phyloP scores from a whole-genome alignment of 2,888 invertebrate genomes.

The Acleris laterana region DNA sequence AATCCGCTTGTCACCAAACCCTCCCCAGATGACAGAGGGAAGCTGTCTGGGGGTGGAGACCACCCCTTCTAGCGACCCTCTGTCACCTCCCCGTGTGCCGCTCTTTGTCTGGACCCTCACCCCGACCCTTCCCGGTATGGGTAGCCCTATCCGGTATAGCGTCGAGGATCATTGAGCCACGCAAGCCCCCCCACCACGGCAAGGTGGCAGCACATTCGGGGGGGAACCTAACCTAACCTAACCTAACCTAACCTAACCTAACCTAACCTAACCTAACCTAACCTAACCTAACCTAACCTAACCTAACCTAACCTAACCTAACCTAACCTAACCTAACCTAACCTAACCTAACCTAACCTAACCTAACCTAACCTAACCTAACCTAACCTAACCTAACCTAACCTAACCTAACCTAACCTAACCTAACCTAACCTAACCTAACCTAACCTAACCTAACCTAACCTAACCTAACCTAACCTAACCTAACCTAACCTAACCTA shows the following conservation, averaged over 20 bases:
- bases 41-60: too few species aligned
- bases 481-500: slow-evolving; percentile 28
- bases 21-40: too few species aligned
- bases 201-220: too few species aligned
- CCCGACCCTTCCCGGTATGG: too few species aligned
- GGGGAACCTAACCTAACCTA: slow-evolving; percentile 18
- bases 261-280: slow-evolving; percentile 17
- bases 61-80: too few species aligned
- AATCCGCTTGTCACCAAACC: too few species aligned
- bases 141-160: too few species aligned
- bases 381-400: slow-evolving; percentile 12
- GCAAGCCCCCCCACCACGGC: too few species aligned
- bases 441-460: slow-evolving; percentile 12
- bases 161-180: too few species aligned
- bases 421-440: slow-evolving; percentile 10
- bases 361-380: slow-evolving; percentile 14
- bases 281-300: slow-evolving; percentile 14
- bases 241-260: slow-evolving; percentile 9
- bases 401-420: slow-evolving; percentile 6
- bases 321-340: slow-evolving; percentile 18
- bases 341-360: slow-evolving; percentile 18
- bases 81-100: too few species aligned
- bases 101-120: too few species aligned
- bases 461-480: slow-evolving; percentile 25
- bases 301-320: slow-evolving; percentile 18